phyloP scores from a whole-genome alignment of 2,113 vertebrate genomes.

The Monarcha castaneiventris region DNA sequence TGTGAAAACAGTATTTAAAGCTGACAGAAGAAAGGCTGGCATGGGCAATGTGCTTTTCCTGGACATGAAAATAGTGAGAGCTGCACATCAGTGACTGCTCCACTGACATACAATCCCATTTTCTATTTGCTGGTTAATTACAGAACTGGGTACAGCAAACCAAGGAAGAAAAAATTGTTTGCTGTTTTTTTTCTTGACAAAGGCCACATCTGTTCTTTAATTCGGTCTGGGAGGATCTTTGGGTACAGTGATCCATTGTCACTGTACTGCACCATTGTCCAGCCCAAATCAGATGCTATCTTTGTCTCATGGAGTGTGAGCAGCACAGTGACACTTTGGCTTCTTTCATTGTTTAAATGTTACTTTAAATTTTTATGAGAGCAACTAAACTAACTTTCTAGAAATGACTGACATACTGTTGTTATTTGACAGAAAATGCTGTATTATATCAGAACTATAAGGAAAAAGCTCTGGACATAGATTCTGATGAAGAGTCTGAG shows the following conservation, averaged over 20 bases:
- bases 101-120: background rate
- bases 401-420: background rate
- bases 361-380: background rate
- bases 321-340: background rate
- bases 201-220: conserved; percentile 53
- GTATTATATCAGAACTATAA: conserved; percentile 96
- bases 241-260: conserved; percentile 57
- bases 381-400: background rate
- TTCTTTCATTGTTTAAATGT: background rate
- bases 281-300: background rate
- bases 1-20: background rate
- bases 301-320: background rate
- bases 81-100: background rate
- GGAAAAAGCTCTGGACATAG: conserved; percentile 93
- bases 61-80: background rate
- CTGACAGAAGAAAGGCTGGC: background rate
- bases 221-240: conserved; percentile 25
- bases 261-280: conserved; percentile 49
- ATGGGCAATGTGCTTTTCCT: background rate
- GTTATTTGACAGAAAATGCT: conserved; percentile 82
- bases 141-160: background rate
- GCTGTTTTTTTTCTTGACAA: conserved; percentile 45
- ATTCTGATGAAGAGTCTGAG: conserved; percentile 91
- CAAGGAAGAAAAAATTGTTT: conserved; percentile 22
- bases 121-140: background rate